These are phyloP conservation scores for Sitta europaea DNA, from an alignment of 2,113 vertebrate genomes.

Conservation along the genomic window DNA sequence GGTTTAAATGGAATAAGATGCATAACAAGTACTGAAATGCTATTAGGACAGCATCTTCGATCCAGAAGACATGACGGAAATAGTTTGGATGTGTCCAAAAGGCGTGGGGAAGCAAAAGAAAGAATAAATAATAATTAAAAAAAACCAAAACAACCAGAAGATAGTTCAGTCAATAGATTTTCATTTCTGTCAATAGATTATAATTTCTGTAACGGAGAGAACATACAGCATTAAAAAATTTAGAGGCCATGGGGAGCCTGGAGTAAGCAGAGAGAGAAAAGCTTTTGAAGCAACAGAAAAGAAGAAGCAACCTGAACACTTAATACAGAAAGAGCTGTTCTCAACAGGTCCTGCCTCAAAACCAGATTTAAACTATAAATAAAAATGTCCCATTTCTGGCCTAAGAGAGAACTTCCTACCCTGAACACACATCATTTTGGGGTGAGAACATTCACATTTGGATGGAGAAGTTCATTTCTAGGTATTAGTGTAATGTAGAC, in stretches of 20 bases:
- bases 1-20: constrained; percentile 15
- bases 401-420: neutral
- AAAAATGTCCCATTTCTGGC: neutral
- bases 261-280: neutral
- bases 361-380: neutral
- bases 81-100: neutral
- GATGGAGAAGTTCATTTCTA: neutral
- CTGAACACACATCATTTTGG: neutral
- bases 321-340: neutral
- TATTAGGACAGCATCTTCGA: neutral
- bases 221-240: neutral
- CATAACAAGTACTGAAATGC: neutral
- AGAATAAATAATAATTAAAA: neutral
- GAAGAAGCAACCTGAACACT: neutral
- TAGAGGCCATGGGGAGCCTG: neutral
- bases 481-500: neutral
- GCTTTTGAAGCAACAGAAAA: neutral
- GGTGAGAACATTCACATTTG: neutral
- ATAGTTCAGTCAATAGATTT: neutral
- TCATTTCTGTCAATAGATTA: neutral
- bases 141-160: neutral
- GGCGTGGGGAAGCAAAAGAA: neutral
- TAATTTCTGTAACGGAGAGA: neutral
- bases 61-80: neutral
- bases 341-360: neutral